Evolutionary conservation across 2,888 invertebrate genomes (phyloP), one percentile per base, ranked within the genome.

Genomic region (Drosophila algonquin): DNA sequence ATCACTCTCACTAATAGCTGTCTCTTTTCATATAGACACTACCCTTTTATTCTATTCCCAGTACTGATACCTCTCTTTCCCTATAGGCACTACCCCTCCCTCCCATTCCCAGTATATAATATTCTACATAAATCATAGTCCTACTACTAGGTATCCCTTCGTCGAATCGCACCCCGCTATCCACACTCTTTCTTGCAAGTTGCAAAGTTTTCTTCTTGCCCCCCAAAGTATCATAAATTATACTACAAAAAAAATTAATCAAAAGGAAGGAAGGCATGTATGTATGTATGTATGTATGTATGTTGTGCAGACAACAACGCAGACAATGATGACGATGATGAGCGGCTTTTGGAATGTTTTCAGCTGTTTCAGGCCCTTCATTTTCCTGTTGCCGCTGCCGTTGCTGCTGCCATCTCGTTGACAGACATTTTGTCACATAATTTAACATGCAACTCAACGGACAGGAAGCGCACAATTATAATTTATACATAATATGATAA

Each of bases 341-440:
- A 61, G 64, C 52, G 55, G 58, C 40, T 48, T 35, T 54, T 51
- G 46, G 58, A 27, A 40, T 51, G 30, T 50, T 69, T 50, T 50
- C 46, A 46, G 50, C 48, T 67, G 50, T 44, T 71, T 3, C 21
- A 3, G 65, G 58, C 53, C 57, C 69, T 61, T 58, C 10, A 30
- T 60, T 60, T 76, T 53, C 63, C 70, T 68, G 81, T 50, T 32
- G 30, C 21, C 56, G 64, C 67, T 76, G 70, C 54, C 24, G 70
- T 53, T 44, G 30, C 32, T 61, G 67, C 73, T 77, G 73, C 57
- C 54, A 32, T 53, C 79, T 73, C 74, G 85, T 84, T 85, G 85
- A 89, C 85, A 89, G 87, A 87, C 87, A 80, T 87, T 89, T 89
- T 89, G 89, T 83, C 90, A 86, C 90, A 83, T 89, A 78, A 80